A percentile compares a stretch with the other conserved stretches of the same genome.
These are phyloP conservation scores for Bufotes viridis DNA, from an alignment of 2,797 vertebrate genomes.

Conservation along the genomic window DNA sequence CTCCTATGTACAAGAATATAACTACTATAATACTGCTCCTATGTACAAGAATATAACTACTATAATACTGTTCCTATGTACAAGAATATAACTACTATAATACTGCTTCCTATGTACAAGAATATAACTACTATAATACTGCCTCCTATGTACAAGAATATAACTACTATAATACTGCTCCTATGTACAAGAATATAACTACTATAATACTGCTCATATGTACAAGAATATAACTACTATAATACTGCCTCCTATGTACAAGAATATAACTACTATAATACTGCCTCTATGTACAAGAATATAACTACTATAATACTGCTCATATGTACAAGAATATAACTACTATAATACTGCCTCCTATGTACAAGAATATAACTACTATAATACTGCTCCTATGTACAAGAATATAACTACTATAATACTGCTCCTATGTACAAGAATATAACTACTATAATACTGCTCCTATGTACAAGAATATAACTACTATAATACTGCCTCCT, in stretches of 20 bases:
- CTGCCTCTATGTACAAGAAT: no score
- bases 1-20: neutral
- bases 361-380: neutral
- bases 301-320: conserved; percentile 9
- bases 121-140: conserved; percentile 3
- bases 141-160: neutral
- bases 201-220: no score
- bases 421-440: neutral
- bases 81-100: neutral
- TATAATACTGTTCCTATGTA: neutral
- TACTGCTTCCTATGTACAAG: neutral
- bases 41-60: neutral
- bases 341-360: conserved; percentile 5
- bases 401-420: no score
- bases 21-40: neutral
- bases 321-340: neutral
- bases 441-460: no score
- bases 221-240: no score
- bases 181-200: no score
- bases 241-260: no score
- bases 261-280: neutral
- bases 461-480: no score
- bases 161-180: no score
- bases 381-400: neutral
- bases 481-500: no score